Percentiles rank a stretch among this genome's conserved stretches.
phyloP scores from a whole-genome alignment of 2,888 invertebrate species.

The Cephus rjabovi region DNA sequence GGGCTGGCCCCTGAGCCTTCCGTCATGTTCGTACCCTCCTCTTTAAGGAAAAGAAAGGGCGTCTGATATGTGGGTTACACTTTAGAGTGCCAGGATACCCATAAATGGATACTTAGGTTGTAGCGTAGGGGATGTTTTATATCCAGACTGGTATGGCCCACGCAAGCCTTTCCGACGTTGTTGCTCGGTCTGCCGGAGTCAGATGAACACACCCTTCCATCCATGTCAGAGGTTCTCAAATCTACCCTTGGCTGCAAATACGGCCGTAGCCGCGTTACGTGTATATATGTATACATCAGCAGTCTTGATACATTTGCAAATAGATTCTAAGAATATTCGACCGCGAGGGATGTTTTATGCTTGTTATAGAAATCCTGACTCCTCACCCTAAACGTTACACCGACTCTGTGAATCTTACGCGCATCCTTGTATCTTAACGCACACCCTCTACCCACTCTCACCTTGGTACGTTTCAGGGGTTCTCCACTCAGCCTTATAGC shows the following conservation, averaged over 20 bases:
- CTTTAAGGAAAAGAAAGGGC: not conserved
- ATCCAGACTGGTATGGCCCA: conserved; percentile 4
- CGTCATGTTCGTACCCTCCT: not conserved
- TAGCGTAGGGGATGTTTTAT: conserved; percentile 5
- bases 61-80: conserved; percentile 6
- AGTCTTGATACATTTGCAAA: not conserved
- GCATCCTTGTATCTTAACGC: too few species aligned
- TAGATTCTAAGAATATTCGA: not conserved
- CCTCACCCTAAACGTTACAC: not conserved
- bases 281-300: not conserved
- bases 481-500: not conserved
- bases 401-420: not conserved
- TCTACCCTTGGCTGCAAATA: not conserved
- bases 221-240: not conserved
- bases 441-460: not conserved
- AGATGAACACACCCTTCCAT: not conserved
- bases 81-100: conserved; percentile 2
- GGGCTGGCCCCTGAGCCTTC: not conserved
- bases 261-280: not conserved
- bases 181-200: conserved; percentile 1
- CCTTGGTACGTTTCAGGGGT: not conserved
- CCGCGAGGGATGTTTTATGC: not conserved
- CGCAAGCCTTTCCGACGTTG: not conserved
- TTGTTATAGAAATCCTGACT: not conserved
- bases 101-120: conserved; percentile 3